phyloP scores from a whole-genome alignment of 2,797 vertebrate genomes.

The Cetoscarus ocellatus region DNA sequence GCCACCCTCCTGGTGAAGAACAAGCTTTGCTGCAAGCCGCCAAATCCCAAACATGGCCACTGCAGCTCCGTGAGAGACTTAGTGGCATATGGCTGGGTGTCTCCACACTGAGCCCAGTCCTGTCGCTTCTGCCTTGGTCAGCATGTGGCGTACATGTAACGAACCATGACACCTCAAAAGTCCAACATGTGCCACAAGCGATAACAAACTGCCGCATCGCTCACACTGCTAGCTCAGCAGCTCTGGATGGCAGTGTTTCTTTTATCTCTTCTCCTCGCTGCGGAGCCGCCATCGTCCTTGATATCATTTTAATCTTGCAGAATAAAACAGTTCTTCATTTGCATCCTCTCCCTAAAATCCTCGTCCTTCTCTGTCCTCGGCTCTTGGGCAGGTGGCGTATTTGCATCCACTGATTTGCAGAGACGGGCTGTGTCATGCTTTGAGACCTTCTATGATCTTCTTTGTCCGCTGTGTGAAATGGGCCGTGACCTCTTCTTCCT shows the following conservation, averaged over 20 bases:
- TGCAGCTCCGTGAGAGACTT: slow-evolving; percentile 10
- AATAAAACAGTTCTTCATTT: slow-evolving; percentile 30
- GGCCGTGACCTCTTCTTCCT: slow-evolving; percentile 42
- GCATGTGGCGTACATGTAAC: slow-evolving; percentile 41
- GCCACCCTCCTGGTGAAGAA: background rate
- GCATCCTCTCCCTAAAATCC: background rate
- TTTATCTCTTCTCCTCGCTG: slow-evolving; percentile 23
- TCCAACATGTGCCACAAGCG: slow-evolving; percentile 45
- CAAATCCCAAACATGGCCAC: slow-evolving; percentile 10
- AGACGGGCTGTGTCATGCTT: slow-evolving; percentile 33
- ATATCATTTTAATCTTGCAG: slow-evolving; percentile 49
- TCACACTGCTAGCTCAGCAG: slow-evolving; percentile 48
- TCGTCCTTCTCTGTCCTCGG: slow-evolving; percentile 31
- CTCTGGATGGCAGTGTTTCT: slow-evolving; percentile 33
- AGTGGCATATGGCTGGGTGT: slow-evolving; percentile 31
- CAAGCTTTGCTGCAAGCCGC: slow-evolving; percentile 2
- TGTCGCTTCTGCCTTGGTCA: slow-evolving; percentile 29
- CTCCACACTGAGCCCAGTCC: slow-evolving; percentile 43
- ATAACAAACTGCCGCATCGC: slow-evolving; percentile 17
- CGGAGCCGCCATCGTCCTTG: background rate
- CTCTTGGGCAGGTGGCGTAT: slow-evolving; percentile 42
- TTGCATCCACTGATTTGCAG: slow-evolving; percentile 52
- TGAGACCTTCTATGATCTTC: slow-evolving; percentile 56
- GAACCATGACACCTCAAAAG: slow-evolving; percentile 52
- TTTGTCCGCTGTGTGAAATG: slow-evolving; percentile 37